phyloP scores from a whole-genome alignment of 2,888 invertebrate genomes.

The Cinara cedri region DNA sequence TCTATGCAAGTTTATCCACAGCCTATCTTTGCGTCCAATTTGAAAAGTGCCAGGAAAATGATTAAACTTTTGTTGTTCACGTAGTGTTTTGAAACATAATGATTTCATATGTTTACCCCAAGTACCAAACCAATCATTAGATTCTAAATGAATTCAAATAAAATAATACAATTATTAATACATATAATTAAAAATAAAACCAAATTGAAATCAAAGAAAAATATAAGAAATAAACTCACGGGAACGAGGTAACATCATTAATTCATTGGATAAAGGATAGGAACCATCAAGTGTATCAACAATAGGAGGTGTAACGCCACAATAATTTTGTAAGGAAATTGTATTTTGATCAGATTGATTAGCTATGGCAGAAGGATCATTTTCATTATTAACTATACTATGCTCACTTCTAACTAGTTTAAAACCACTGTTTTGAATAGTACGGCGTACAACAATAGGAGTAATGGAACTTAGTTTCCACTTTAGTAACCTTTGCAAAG shows the following conservation, averaged over 20 bases:
- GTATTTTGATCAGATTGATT: neutral
- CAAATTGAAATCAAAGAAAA: neutral
- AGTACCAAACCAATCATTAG: conserved; percentile 90
- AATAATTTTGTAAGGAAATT: conserved; percentile 23
- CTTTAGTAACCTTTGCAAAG: conserved; percentile 79
- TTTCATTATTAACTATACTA: conserved; percentile 11
- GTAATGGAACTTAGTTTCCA: conserved; percentile 96
- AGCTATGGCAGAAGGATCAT: neutral
- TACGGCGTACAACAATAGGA: conserved; percentile 87
- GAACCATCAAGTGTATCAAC: conserved; percentile 2
- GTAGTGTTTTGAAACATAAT: conserved; percentile 79
- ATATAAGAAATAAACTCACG: neutral
- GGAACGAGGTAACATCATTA: conserved; percentile 13
- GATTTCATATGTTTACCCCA: conserved; percentile 99
- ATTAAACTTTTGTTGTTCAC: conserved; percentile 93
- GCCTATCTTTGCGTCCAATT: conserved; percentile 93
- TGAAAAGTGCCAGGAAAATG: conserved; percentile 98
- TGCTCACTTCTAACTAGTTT: conserved; percentile 79
- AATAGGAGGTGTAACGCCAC: conserved; percentile 24
- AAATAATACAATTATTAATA: neutral
- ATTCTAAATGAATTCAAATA: conserved; percentile 68
- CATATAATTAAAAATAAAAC: neutral
- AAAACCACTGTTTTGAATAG: conserved; percentile 84
- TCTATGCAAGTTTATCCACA: conserved; percentile 83
- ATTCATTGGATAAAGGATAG: neutral